Conservation (phyloP, 1,140 invertebrate species). For the Drosophila guanche region DNA sequence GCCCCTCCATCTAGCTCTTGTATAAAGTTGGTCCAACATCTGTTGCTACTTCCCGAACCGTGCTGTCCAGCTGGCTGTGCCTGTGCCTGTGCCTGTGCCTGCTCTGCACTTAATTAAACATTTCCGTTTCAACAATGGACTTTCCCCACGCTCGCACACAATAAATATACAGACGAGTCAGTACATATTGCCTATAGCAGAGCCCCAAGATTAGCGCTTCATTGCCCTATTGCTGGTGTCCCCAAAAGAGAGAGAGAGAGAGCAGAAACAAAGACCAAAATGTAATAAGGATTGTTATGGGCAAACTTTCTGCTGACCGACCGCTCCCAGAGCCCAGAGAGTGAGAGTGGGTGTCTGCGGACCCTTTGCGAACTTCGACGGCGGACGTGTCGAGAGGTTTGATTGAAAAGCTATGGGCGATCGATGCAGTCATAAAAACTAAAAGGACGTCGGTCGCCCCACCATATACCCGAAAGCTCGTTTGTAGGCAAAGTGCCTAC, state of each 20-base stretch:
- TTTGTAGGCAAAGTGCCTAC: conserved; percentile 61
- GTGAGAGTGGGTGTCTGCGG: neutral
- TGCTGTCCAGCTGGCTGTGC: conserved; percentile 29
- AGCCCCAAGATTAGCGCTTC: conserved; percentile 34
- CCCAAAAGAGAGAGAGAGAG: neutral
- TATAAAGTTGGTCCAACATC: conserved; percentile 28
- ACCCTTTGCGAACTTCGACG: conserved; percentile 18
- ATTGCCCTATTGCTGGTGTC: conserved; percentile 33
- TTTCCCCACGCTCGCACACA: conserved; percentile 1
- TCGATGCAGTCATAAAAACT: conserved; percentile 59
- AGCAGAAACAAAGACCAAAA: conserved; percentile 2
- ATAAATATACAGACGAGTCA: conserved; percentile 1
- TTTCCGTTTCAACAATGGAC: conserved; percentile 54
- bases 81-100: conserved; percentile 9
- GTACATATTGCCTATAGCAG: conserved; percentile 22
- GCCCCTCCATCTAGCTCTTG: neutral
- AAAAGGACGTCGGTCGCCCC: conserved; percentile 45
- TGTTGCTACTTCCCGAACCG: conserved; percentile 16
- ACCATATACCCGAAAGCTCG: conserved; percentile 37
- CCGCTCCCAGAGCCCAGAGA: neutral
- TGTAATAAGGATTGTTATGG: conserved; percentile 68
- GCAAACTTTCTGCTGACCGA: conserved; percentile 39
- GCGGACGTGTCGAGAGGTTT: conserved; percentile 56
- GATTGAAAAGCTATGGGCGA: conserved; percentile 48
- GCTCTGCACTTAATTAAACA: conserved; percentile 60